These are phyloP conservation scores for Barnardius zonarius DNA, from an alignment of 2,113 vertebrate species.

Conservation along the genomic window DNA sequence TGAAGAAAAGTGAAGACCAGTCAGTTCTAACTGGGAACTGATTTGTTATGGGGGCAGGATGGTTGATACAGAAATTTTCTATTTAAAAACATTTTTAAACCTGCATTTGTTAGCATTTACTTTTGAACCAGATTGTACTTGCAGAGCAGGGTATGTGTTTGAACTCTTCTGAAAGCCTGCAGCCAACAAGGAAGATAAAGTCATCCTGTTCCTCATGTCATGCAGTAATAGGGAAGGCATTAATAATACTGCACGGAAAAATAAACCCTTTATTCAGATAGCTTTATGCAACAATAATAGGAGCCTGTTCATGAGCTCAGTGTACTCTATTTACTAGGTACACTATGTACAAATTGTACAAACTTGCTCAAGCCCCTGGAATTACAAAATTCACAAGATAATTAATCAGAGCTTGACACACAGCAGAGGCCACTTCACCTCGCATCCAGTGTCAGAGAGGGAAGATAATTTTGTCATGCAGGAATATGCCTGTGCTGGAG, in stretches of 20 bases:
- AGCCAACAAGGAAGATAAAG: constrained; percentile 16
- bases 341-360: background rate
- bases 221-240: background rate
- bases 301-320: background rate
- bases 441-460: background rate
- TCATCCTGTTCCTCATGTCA: background rate
- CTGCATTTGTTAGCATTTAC: background rate
- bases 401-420: constrained; percentile 29
- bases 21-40: background rate
- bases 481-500: background rate
- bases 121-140: background rate
- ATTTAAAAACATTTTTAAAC: background rate
- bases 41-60: background rate
- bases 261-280: background rate
- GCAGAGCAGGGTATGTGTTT: background rate
- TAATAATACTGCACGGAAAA: constrained; percentile 17
- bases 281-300: background rate
- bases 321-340: background rate
- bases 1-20: background rate
- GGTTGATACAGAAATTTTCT: background rate
- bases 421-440: background rate
- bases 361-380: background rate
- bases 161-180: background rate
- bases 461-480: background rate
- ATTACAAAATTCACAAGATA: constrained; percentile 19